phyloP scores from a whole-genome alignment of 2,113 vertebrate genomes.

The Bubalus kerabau region DNA sequence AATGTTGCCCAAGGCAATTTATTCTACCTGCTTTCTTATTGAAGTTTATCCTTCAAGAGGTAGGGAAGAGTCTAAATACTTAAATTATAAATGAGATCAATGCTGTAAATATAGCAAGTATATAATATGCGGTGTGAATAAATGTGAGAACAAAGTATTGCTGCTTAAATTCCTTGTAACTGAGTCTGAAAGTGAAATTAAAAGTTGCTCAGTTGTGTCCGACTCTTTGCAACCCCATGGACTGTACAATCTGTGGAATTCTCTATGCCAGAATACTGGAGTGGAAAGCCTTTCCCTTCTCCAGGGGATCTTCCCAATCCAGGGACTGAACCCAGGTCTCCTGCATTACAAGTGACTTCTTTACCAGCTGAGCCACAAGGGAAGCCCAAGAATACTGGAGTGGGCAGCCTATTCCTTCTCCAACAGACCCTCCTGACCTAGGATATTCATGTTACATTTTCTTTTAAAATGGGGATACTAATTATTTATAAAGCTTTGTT shows the following conservation, averaged over 20 bases:
- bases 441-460: neutral
- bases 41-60: neutral
- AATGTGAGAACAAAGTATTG: neutral
- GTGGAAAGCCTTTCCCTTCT: neutral
- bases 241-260: neutral
- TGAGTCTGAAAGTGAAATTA: neutral
- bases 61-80: neutral
- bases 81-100: constrained; percentile 36
- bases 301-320: neutral
- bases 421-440: neutral
- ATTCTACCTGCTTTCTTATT: neutral
- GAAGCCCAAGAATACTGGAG: neutral
- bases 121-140: neutral
- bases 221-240: neutral
- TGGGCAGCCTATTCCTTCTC: neutral
- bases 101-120: neutral
- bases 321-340: neutral
- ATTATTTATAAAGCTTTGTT: neutral
- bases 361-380: neutral
- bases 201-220: neutral
- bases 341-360: neutral
- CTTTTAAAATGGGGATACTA: neutral
- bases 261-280: neutral
- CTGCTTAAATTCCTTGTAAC: neutral
- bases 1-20: neutral